Evolutionary conservation across 2,797 vertebrate species (phyloP).

Genomic region (Masticophis lateralis): DNA sequence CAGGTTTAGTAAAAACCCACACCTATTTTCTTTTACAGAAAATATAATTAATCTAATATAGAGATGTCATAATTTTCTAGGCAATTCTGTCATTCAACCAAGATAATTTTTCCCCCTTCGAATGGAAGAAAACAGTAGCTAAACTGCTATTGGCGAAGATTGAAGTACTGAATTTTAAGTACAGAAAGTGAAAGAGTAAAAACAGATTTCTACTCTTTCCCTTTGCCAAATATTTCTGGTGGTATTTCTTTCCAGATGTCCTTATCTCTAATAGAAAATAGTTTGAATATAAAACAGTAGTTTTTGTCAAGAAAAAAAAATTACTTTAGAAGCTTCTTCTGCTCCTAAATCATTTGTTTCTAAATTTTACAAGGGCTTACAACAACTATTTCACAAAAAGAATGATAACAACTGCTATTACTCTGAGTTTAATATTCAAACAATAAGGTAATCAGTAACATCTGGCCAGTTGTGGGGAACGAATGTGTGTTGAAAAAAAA

Average conservation of each 20-base stretch:
- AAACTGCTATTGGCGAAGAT: neutral
- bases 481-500: neutral
- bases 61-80: neutral
- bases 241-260: neutral
- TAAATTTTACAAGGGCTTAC: neutral
- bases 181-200: neutral
- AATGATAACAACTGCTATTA: neutral
- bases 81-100: neutral
- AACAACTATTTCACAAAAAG: neutral
- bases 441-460: neutral
- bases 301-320: neutral
- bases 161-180: neutral
- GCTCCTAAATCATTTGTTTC: neutral
- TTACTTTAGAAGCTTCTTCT: neutral
- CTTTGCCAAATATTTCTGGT: neutral
- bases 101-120: neutral
- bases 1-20: neutral
- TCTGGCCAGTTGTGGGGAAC: neutral
- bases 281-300: neutral
- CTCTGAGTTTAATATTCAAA: neutral
- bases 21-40: neutral
- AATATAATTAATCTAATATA: neutral
- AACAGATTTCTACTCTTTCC: neutral
- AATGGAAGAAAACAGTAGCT: neutral
- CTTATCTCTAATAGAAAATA: neutral